Conservation (phyloP, 2,113 vertebrate species). For the Urocolius indicus region DNA sequence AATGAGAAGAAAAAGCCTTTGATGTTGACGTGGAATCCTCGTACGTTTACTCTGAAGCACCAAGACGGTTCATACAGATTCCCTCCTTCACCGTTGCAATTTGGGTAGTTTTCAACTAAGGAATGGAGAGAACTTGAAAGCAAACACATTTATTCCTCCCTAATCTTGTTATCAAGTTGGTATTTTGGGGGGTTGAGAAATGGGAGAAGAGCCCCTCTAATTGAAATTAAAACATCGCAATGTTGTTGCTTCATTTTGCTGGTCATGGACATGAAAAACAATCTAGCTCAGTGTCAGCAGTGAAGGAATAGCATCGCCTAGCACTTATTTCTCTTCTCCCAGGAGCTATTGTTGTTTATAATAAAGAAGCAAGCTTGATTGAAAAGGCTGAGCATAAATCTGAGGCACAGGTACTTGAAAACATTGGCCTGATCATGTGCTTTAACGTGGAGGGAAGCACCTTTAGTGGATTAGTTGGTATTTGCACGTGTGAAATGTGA, state of each 20-base stretch:
- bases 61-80: not conserved
- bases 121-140: not conserved
- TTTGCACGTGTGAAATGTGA: not conserved
- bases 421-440: not conserved
- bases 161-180: not conserved
- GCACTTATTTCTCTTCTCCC: not conserved
- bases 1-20: conserved; percentile 42
- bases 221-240: not conserved
- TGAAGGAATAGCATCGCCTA: not conserved
- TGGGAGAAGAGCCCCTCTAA: not conserved
- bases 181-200: not conserved
- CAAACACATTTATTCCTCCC: not conserved
- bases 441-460: not conserved
- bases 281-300: not conserved
- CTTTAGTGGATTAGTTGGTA: not conserved
- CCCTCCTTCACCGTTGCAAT: not conserved
- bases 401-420: not conserved
- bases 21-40: not conserved
- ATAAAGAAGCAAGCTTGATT: not conserved
- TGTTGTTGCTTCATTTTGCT: not conserved
- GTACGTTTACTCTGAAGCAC: not conserved
- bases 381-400: not conserved
- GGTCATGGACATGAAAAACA: not conserved
- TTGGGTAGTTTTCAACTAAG: not conserved
- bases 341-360: not conserved